Evolutionary conservation across 2,113 vertebrate species (phyloP), one percentile per base, ranked within the genome.

Genomic region (Raja brachyura): DNA sequence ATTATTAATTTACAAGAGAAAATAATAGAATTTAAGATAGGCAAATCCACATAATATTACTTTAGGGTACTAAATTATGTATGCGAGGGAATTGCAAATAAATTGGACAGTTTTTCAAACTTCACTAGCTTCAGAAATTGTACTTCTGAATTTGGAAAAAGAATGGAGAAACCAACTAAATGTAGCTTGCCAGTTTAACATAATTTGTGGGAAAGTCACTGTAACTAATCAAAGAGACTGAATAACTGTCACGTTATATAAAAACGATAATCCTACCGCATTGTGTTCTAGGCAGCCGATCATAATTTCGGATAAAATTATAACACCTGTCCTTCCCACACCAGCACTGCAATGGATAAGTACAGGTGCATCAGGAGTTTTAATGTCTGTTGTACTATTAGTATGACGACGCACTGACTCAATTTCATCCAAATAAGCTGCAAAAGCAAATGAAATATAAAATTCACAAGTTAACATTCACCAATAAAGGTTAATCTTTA

Each of bases 201-300:
- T 81, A 16, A 81, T 18, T 81, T 81, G 78, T 22, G 78, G 5
- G 33, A 25, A 56, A 22, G 16, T 54, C 25, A 22, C 39, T 61
- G 25, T 22, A 86, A 86, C 13, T 61, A 61, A 63, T 31, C 14
- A 28, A 13, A 59, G 25, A 59, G 54, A 13, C 18, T 9, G 0
- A 8, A 31, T 77, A 33, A 28, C 75, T 48, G 39, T 48, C 7
- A 61, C 16, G 8, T 90, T 70, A 28, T 74, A 70, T 22, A 93
- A 70, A 83, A 48, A 70, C 4, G 39, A 56, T 31, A 54, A 61
- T 16, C 73, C 93, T 95, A 99, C 99, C 98, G 99, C 98, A 5
- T 99, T 99, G 97, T 99, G 98, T 93, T 99, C 98, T 95, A 99
- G 95, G 94, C 98, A 99, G 66, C 98, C 98, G 0, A 99, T 98